Evolutionary conservation across 2,797 vertebrate species (phyloP).

Genomic region (Stomatorhinus walkeri): DNA sequence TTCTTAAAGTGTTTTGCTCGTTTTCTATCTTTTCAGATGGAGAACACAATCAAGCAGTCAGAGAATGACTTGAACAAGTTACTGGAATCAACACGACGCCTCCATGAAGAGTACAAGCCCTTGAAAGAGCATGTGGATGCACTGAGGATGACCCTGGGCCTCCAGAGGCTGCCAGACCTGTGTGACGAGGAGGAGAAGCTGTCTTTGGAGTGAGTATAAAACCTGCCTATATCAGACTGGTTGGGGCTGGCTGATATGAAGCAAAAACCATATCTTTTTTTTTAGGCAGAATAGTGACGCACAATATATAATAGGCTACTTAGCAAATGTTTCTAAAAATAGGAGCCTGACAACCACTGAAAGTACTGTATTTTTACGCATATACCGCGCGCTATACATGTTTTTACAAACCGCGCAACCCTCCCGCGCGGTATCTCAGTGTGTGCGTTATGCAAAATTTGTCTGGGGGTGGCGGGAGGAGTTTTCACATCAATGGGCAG

Average conservation of each 20-base stretch:
- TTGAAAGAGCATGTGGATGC: slow-evolving; percentile 94
- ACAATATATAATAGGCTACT: background rate
- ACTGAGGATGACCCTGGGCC: slow-evolving; percentile 83
- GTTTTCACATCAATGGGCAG: no score
- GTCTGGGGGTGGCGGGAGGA: no score
- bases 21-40: slow-evolving; percentile 72
- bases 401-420: no score
- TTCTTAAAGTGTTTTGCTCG: background rate
- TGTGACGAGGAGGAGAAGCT: slow-evolving; percentile 97
- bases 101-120: slow-evolving; percentile 97
- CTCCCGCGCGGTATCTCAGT: no score
- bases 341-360: background rate
- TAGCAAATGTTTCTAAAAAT: background rate
- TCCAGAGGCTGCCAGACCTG: slow-evolving; percentile 89
- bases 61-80: slow-evolving; percentile 95
- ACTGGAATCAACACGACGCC: slow-evolving; percentile 85
- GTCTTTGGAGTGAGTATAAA: slow-evolving; percentile 81
- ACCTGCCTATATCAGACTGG: background rate
- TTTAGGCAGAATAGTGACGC: background rate
- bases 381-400: no score
- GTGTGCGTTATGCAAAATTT: no score
- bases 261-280: background rate
- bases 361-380: background rate
- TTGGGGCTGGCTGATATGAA: background rate
- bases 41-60: slow-evolving; percentile 98